Conservation (phyloP, 2,888 invertebrate genomes). For the Lasiommata megera region DNA sequence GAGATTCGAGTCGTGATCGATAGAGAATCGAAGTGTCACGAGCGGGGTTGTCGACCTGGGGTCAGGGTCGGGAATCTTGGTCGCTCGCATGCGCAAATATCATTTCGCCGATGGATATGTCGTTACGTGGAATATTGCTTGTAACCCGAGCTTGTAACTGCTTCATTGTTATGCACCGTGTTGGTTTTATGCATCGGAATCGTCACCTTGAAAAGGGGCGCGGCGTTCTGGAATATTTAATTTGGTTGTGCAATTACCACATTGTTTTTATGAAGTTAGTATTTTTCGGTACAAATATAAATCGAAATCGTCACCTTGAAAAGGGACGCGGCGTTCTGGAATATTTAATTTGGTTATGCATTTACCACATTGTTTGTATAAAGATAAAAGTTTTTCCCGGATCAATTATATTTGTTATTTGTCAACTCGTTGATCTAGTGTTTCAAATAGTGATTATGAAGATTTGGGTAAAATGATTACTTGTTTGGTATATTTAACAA, state of each 20-base stretch:
- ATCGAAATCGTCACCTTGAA: slow-evolving; percentile 13
- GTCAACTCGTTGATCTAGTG: too few species aligned
- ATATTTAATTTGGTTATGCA: slow-evolving; percentile 3
- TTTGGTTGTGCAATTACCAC: background rate
- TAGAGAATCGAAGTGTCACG: slow-evolving; percentile 80
- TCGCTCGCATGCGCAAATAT: slow-evolving; percentile 68
- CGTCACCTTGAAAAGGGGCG: slow-evolving; percentile 8
- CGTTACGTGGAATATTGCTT: slow-evolving; percentile 70
- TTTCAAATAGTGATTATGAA: too few species aligned
- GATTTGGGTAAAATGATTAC: too few species aligned
- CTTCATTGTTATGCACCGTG: slow-evolving; percentile 67
- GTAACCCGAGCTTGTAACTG: slow-evolving; percentile 55
- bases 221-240: slow-evolving; percentile 6
- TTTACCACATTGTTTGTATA: background rate
- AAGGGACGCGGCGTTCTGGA: slow-evolving; percentile 1
- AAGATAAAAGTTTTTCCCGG: too few species aligned
- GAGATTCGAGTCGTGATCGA: slow-evolving; percentile 77
- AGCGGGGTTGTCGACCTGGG: slow-evolving; percentile 69
- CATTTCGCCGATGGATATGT: slow-evolving; percentile 61
- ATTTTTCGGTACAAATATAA: too few species aligned
- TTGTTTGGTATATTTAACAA: too few species aligned
- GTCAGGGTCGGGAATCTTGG: slow-evolving; percentile 72
- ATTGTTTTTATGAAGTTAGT: background rate
- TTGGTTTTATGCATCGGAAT: slow-evolving; percentile 40
- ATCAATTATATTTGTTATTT: too few species aligned